phyloP scores from a whole-genome alignment of 2,797 vertebrate genomes.

The Chelidonichthys spinosus region DNA sequence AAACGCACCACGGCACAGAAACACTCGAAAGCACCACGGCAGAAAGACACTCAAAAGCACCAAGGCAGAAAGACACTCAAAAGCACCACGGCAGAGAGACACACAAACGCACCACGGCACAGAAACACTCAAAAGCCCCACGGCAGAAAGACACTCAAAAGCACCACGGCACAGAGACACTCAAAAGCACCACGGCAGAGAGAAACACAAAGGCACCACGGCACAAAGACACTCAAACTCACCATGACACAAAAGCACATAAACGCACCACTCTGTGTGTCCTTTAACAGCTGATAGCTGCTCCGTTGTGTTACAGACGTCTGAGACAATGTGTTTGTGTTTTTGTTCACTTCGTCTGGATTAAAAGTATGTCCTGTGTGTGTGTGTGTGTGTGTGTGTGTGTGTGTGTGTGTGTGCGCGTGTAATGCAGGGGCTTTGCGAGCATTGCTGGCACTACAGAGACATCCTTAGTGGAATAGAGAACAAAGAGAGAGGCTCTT shows the following conservation, averaged over 20 bases:
- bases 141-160: neutral
- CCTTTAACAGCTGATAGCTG: constrained; percentile 4
- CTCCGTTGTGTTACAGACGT: neutral
- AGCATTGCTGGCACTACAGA: constrained; percentile 56
- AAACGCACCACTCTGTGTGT: neutral
- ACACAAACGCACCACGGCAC: neutral
- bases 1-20: too few species aligned
- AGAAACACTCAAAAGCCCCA: neutral
- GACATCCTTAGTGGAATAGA: constrained; percentile 68
- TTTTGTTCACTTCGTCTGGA: constrained; percentile 11
- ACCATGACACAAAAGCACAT: neutral
- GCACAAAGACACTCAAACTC: neutral
- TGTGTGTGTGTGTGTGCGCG: constrained; percentile 42
- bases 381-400: constrained; percentile 41
- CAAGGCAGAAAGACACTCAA: neutral
- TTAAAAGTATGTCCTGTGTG: constrained; percentile 22
- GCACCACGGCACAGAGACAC: too few species aligned
- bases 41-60: neutral
- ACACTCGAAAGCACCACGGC: too few species aligned
- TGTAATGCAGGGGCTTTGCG: constrained; percentile 26
- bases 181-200: too few species aligned
- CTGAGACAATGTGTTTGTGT: constrained; percentile 20
- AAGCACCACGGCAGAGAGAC: neutral
- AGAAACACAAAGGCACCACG: neutral
- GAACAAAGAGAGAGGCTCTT: constrained; percentile 74